Percentiles rank a stretch among this genome's conserved stretches.
These are phyloP conservation scores for Pyxicephalus adspersus DNA, from an alignment of 2,113 vertebrate species.

Conservation along the genomic window DNA sequence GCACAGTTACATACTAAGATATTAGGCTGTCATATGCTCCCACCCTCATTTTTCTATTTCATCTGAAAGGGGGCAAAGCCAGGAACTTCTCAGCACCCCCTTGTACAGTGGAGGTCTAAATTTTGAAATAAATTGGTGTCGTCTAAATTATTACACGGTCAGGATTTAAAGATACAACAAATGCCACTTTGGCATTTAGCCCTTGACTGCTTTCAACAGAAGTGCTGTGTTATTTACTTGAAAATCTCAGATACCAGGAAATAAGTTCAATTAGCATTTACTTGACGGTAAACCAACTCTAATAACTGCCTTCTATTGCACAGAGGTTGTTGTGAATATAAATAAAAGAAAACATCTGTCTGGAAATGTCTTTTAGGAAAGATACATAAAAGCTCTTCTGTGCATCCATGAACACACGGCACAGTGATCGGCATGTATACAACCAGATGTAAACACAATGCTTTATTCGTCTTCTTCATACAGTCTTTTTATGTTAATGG, in stretches of 20 bases:
- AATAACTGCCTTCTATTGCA: conserved; percentile 33
- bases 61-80: too few relatives aligned
- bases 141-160: not conserved
- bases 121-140: not conserved
- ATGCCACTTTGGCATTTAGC: conserved; percentile 4
- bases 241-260: conserved; percentile 10
- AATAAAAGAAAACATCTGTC: conserved; percentile 35
- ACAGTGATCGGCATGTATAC: not conserved
- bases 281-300: conserved; percentile 21
- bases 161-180: conserved; percentile 1
- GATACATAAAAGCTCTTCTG: conserved; percentile 8
- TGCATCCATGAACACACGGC: not conserved
- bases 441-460: not conserved
- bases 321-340: not conserved
- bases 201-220: conserved; percentile 12
- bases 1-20: too few relatives aligned
- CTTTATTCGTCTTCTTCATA: not conserved
- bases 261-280: conserved; percentile 23
- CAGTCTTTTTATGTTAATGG: not conserved
- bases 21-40: too few relatives aligned
- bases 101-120: too few relatives aligned
- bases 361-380: conserved; percentile 7
- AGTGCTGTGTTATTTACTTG: conserved; percentile 27
- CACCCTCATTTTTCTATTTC: too few relatives aligned
- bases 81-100: too few relatives aligned